A percentile compares a stretch with the other conserved stretches of the same genome.
Conservation (phyloP, 2,888 invertebrate genomes). For the Plebejus argus region DNA sequence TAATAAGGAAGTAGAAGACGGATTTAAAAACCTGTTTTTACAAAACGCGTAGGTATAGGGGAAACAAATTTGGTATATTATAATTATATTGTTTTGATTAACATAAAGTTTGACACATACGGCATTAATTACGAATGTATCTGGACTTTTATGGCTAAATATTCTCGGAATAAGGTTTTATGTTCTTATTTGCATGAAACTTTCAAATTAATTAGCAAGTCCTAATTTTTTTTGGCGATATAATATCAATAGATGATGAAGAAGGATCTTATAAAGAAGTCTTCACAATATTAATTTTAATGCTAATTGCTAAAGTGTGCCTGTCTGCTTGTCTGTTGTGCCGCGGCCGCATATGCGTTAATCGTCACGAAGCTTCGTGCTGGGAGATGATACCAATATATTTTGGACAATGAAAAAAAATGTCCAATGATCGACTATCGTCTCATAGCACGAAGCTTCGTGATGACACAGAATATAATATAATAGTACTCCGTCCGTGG, state of each 20-base stretch:
- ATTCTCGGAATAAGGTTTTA: not conserved
- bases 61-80: slow-evolving; percentile 1
- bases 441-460: no score
- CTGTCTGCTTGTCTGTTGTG: no score
- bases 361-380: no score
- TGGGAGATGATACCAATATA: no score
- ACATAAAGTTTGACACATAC: not conserved
- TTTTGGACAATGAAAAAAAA: no score
- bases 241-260: not conserved
- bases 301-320: no score
- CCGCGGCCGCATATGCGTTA: no score
- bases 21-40: slow-evolving; percentile 5
- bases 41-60: not conserved
- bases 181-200: not conserved
- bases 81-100: slow-evolving; percentile 4
- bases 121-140: not conserved
- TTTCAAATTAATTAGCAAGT: not conserved
- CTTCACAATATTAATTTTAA: no score
- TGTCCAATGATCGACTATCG: no score
- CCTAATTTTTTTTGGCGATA: no score
- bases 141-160: not conserved
- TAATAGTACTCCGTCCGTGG: no score
- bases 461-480: no score
- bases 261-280: not conserved
- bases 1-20: slow-evolving; percentile 13